Conservation (phyloP, 2,888 invertebrate genomes). For the Hydropsyche betteni region DNA sequence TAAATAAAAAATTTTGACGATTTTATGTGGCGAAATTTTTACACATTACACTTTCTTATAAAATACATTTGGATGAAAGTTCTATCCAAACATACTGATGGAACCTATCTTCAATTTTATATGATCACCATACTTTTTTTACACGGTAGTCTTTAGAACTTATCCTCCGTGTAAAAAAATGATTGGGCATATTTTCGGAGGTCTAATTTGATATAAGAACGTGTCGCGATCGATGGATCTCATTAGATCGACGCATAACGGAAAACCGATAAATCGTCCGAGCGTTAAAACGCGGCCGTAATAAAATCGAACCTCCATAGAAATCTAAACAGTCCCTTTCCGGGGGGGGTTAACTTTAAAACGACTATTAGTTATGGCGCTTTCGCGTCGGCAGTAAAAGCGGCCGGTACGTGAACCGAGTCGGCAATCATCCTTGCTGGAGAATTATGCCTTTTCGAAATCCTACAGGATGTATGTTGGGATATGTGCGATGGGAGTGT, state of each 20-base stretch:
- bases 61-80: no score
- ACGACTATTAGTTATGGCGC: constrained; percentile 30
- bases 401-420: constrained; percentile 15
- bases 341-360: neutral
- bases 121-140: no score
- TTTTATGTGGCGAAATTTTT: no score
- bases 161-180: no score
- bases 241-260: constrained; percentile 9
- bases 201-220: neutral
- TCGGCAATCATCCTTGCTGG: constrained; percentile 1
- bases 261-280: neutral
- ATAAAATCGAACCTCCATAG: constrained; percentile 12
- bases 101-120: no score
- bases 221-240: neutral
- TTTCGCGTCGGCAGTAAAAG: constrained; percentile 21
- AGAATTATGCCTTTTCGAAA: constrained; percentile 10
- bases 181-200: no score
- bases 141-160: no score
- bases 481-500: neutral
- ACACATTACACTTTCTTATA: no score
- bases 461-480: neutral
- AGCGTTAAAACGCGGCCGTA: constrained; percentile 4
- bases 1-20: no score
- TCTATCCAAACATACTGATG: no score
- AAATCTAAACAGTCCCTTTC: neutral